These are phyloP conservation scores for Cybosia mesomella DNA, from an alignment of 2,888 invertebrate species.

Conservation along the genomic window DNA sequence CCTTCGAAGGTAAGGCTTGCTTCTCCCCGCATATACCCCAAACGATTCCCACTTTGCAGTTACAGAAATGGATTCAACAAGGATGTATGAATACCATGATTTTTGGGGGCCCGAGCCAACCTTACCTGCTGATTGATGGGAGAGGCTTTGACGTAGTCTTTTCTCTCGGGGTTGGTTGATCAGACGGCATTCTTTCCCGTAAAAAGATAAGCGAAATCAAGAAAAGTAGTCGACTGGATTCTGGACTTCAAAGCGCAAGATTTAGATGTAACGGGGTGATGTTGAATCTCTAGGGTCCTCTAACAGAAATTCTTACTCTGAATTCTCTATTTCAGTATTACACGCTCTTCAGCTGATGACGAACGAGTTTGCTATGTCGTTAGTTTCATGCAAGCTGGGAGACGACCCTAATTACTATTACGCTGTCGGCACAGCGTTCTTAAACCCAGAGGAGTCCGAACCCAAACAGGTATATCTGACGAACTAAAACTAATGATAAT, in stretches of 20 bases:
- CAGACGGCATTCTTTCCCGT: neutral
- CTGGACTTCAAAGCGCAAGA: too few species aligned
- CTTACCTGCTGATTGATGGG: too few species aligned
- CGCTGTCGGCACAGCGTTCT: slow-evolving; percentile 97
- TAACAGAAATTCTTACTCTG: neutral
- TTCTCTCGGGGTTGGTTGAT: too few species aligned
- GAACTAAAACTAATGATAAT: neutral
- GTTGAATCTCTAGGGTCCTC: too few species aligned
- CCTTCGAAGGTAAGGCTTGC: slow-evolving; percentile 92
- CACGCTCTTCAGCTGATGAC: slow-evolving; percentile 97
- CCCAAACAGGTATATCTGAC: slow-evolving; percentile 90
- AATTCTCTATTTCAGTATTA: slow-evolving; percentile 87
- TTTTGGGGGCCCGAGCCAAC: too few species aligned
- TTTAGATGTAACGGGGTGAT: too few species aligned
- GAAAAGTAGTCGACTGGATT: too few species aligned
- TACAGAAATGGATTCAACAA: neutral
- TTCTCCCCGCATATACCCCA: slow-evolving; percentile 82
- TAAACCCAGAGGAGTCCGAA: slow-evolving; percentile 98
- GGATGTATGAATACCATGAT: too few species aligned
- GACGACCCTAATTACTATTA: slow-evolving; percentile 97
- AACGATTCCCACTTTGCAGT: slow-evolving; percentile 28
- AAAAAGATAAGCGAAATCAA: neutral
- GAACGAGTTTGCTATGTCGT: slow-evolving; percentile 95
- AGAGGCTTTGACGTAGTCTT: too few species aligned
- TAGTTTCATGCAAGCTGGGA: slow-evolving; percentile 96